Evolutionary conservation across 2,797 vertebrate species (phyloP), one percentile per base, ranked within the genome.

Genomic region (Avahi laniger): DNA sequence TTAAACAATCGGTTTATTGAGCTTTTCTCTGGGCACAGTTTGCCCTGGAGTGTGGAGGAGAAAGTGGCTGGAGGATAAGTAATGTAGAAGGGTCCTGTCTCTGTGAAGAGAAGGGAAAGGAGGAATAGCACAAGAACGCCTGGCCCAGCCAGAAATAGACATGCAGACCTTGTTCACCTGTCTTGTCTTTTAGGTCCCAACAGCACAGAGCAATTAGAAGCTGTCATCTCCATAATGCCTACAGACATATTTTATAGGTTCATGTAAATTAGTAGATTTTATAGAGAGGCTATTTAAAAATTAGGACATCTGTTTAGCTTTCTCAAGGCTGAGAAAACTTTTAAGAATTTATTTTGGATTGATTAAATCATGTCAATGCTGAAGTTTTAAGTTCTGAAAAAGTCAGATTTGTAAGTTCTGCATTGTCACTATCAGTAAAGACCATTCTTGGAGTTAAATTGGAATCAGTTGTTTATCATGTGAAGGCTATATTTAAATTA

Each of bases 121-220:
- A 9, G 20, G 1, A 9, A 0, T 1, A 35, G n/a, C 57, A 3
- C 30, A 48, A 43, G 35, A 57, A 5, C 41, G 67, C 35, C 33
- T 76, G 13, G 35, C 24, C n/a, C 8, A 11, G 46, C 38, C 61
- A 61, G 26, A 33, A 35, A 8, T 4, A 13, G 24, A n/a, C 13
- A 0, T 3, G 13, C 4, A 33, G 2, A 79, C 22, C 1, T 7
- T 2, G 2, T 7, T 9, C 3, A 6, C 54, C 63, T 15, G 2
- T 48, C 28, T 43, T 24, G 35, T 43, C 28, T 89, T 80, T 48
- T 28, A 0, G 57, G 28, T 87, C 52, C 11, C 28, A 3, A 2
- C 9, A n/a, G 35, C 70, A 13, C 14, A 26, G 54, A 82, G 43
- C 48, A 65, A 7, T 35, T 52, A 59, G 78, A 48, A 88, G 69